Percentiles rank a stretch among this genome's conserved stretches.
Conservation (phyloP, 2,888 invertebrate genomes). For the Sarcophaga variegata region DNA sequence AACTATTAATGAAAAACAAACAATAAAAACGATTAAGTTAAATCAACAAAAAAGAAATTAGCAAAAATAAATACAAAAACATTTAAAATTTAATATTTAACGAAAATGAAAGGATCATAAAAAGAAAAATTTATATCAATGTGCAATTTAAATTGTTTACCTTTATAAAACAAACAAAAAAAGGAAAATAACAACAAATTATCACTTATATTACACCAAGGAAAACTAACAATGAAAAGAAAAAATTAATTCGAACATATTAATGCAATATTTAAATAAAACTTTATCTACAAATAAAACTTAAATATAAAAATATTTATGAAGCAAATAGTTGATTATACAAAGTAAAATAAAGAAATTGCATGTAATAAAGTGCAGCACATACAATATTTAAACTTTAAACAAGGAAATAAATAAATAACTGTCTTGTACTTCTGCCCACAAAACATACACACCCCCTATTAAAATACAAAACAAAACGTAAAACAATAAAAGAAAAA, state of each 20-base stretch:
- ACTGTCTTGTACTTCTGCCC: constrained; percentile 31
- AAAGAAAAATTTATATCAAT: constrained; percentile 74
- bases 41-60: constrained; percentile 67
- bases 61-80: constrained; percentile 23
- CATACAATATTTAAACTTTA: constrained; percentile 39
- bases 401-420: constrained; percentile 35
- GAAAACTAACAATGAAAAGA: constrained; percentile 64
- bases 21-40: constrained; percentile 40
- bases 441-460: constrained; percentile 36
- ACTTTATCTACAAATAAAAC: constrained; percentile 57
- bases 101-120: constrained; percentile 64
- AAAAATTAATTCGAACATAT: constrained; percentile 23
- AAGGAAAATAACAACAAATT: constrained; percentile 68
- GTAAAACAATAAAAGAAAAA: constrained; percentile 8
- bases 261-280: constrained; percentile 39
- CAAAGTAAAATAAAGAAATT: constrained; percentile 53
- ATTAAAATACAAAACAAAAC: background rate
- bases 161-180: constrained; percentile 67
- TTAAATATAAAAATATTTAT: constrained; percentile 58
- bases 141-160: constrained; percentile 77
- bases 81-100: constrained; percentile 71
- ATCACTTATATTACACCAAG: constrained; percentile 43
- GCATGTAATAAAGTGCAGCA: constrained; percentile 39
- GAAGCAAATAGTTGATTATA: constrained; percentile 40
- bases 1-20: constrained; percentile 5